phyloP scores from a whole-genome alignment of 2,888 invertebrate genomes.

The Chrysodeixis includens region DNA sequence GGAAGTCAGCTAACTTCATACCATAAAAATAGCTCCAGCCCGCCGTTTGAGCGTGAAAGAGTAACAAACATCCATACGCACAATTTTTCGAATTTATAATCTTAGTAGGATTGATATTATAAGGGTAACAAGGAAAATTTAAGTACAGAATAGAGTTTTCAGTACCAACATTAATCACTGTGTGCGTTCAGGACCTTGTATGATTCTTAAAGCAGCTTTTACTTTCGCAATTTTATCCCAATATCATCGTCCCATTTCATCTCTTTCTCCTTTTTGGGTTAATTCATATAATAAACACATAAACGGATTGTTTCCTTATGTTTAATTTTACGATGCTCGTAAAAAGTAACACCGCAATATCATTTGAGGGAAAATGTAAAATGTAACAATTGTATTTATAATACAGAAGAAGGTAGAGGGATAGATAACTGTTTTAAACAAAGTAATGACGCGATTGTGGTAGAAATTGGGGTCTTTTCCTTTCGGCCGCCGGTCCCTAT shows the following conservation, averaged over 20 bases:
- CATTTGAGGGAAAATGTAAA: slow-evolving; percentile 18
- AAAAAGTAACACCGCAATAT: slow-evolving; percentile 35
- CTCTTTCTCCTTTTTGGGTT: not conserved
- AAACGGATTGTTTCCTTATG: not conserved
- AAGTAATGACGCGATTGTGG: slow-evolving; percentile 32
- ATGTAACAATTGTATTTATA: slow-evolving; percentile 24
- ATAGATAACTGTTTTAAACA: slow-evolving; percentile 21
- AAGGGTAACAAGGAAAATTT: no score
- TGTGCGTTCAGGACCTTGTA: no score
- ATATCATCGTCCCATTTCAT: not conserved
- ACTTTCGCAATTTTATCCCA: not conserved
- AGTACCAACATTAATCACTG: no score
- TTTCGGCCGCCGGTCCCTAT: slow-evolving; percentile 55
- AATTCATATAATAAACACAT: not conserved
- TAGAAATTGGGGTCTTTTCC: slow-evolving; percentile 59
- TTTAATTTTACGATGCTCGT: slow-evolving; percentile 18
- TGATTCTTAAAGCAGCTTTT: no score
- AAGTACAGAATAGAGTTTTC: no score
- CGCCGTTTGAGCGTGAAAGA: no score
- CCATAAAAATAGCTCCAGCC: no score
- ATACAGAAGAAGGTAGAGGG: slow-evolving; percentile 16
- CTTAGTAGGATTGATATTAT: no score
- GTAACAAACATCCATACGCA: no score
- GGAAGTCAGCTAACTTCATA: no score
- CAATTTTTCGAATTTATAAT: no score